Conservation (phyloP, 37 sponge, comb jelly and placozoan species). For the Oscarella lobularis region DNA sequence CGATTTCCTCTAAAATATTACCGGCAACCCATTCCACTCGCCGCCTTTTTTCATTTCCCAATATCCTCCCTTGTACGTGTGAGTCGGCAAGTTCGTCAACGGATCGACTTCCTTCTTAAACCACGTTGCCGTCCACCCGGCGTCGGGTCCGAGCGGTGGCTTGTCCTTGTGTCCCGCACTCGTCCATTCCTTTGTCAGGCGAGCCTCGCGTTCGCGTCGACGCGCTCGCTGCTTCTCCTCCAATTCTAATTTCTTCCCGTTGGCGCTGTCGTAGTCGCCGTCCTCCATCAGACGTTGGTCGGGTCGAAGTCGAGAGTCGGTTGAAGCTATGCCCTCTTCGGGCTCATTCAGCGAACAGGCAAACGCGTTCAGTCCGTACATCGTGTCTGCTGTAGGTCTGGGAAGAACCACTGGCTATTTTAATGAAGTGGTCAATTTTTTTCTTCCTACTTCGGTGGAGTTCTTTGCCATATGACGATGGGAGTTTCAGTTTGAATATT, state of each 20-base stretch:
- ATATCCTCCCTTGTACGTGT: constrained; percentile 82
- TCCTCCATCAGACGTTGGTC: constrained; percentile 81
- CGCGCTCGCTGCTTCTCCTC: constrained; percentile 48
- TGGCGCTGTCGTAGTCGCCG: constrained; percentile 69
- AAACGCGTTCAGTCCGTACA: constrained; percentile 69
- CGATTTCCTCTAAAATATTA: no score
- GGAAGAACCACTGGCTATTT: no score
- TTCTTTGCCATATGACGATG: no score
- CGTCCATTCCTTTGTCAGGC: constrained; percentile 56
- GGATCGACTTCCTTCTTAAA: constrained; percentile 72
- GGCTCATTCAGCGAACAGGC: constrained; percentile 69
- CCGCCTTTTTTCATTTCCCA: constrained; percentile 71
- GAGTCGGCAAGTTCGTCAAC: constrained; percentile 43
- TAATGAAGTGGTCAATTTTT: no score
- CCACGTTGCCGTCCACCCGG: constrained; percentile 55
- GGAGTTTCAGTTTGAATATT: no score
- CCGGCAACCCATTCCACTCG: constrained; percentile 15
- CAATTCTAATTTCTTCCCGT: constrained; percentile 44
- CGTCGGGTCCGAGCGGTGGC: constrained; percentile 34
- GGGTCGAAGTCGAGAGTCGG: constrained; percentile 79
- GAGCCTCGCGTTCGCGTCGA: constrained; percentile 72
- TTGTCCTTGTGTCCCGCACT: constrained; percentile 63
- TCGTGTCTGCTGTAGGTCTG: constrained; percentile 61
- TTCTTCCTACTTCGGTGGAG: no score
- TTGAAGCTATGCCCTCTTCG: constrained; percentile 80